Percentiles rank a stretch among this genome's conserved stretches.
Conservation (phyloP, 2,888 invertebrate species). For the Abrostola triplasia region DNA sequence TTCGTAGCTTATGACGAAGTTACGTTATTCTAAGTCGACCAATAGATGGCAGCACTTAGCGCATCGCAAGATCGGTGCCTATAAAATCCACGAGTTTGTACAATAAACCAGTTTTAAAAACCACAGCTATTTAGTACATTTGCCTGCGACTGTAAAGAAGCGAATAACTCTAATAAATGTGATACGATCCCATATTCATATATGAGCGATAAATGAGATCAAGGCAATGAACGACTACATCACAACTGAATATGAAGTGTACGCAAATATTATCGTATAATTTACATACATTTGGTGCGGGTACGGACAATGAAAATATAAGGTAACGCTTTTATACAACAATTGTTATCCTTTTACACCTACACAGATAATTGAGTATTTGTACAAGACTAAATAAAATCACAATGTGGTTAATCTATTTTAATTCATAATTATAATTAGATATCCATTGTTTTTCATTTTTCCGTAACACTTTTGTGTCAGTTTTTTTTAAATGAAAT, state of each 20-base stretch:
- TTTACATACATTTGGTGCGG: conserved; percentile 21
- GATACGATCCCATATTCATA: conserved; percentile 31
- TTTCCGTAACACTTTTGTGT: too few relatives aligned
- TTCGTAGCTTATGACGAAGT: conserved; percentile 8
- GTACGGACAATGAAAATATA: conserved; percentile 26
- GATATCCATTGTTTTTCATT: too few relatives aligned
- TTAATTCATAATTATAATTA: too few relatives aligned
- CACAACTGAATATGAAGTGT: conserved; percentile 23
- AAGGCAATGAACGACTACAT: conserved; percentile 31
- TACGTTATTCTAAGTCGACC: conserved; percentile 7
- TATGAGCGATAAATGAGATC: conserved; percentile 32
- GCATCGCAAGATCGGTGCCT: neutral
- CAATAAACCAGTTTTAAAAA: conserved; percentile 35
- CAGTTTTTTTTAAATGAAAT: too few relatives aligned
- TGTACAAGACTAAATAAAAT: too few relatives aligned
- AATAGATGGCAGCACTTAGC: conserved; percentile 49
- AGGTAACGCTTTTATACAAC: neutral
- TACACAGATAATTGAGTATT: too few relatives aligned
- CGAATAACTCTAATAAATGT: conserved; percentile 22
- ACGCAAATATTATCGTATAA: conserved; percentile 33
- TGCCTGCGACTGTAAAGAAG: conserved; percentile 13
- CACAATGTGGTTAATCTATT: too few relatives aligned
- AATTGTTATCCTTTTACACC: too few relatives aligned
- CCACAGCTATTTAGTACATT: conserved; percentile 22
- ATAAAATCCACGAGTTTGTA: conserved; percentile 11